phyloP scores from a whole-genome alignment of 2,113 vertebrate species.

The Otis tarda region DNA sequence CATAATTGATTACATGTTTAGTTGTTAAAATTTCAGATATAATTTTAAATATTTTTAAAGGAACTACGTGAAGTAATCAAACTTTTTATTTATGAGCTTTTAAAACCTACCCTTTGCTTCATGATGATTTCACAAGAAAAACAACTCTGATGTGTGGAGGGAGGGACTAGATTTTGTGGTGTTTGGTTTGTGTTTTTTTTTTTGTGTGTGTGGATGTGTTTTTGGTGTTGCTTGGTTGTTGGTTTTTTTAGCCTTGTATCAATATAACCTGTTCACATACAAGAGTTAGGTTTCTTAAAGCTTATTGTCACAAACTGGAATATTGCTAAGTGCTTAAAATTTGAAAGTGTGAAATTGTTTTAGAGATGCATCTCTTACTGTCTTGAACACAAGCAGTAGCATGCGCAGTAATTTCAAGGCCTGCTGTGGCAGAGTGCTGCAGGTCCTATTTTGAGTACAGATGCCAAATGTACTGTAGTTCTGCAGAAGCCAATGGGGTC shows the following conservation, averaged over 20 bases:
- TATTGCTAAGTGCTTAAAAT: neutral
- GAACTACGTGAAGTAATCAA: neutral
- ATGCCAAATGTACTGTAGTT: neutral
- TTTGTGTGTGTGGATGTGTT: accelerated
- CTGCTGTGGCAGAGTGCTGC: neutral
- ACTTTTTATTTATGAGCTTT: neutral
- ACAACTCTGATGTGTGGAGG: neutral
- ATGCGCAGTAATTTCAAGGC: neutral
- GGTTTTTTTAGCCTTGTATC: neutral
- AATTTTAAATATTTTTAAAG: neutral
- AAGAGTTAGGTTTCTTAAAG: neutral
- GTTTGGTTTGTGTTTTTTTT: neutral
- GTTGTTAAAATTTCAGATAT: neutral
- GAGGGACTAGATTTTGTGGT: neutral
- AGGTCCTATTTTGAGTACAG: neutral
- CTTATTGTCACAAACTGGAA: neutral
- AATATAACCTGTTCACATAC: neutral
- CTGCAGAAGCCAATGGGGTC: neutral
- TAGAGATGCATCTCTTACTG: neutral
- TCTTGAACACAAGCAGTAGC: neutral
- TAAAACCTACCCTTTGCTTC: neutral
- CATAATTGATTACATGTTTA: neutral
- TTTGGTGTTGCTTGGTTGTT: neutral
- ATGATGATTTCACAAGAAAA: neutral
- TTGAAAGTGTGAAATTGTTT: neutral